Evolutionary conservation across 1,140 invertebrate species (phyloP).

Genomic region (Zaprionus gabonicus): DNA sequence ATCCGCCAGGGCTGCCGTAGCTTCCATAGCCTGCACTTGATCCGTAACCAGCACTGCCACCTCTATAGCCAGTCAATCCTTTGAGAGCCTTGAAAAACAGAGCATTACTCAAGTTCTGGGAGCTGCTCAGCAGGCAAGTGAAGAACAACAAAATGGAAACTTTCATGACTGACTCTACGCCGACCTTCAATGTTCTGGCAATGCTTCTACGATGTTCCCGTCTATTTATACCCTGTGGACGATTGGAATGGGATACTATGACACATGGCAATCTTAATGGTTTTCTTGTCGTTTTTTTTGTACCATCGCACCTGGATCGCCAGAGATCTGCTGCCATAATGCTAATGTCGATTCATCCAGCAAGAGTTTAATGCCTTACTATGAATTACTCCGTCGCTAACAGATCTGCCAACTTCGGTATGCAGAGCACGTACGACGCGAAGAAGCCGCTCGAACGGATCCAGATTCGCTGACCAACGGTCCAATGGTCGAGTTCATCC

Average conservation of each 20-base stretch:
- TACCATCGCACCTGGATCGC: constrained; percentile 52
- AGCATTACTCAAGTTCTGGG: constrained; percentile 45
- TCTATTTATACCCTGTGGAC: constrained; percentile 71
- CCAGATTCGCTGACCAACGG: constrained; percentile 26
- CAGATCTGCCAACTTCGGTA: constrained; percentile 45
- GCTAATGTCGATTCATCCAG: constrained; percentile 39
- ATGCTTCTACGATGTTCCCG: constrained; percentile 42
- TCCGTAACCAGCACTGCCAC: constrained; percentile 16
- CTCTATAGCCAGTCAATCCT: constrained; percentile 19
- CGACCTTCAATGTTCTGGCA: constrained; percentile 47
- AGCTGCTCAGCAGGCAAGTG: constrained; percentile 35
- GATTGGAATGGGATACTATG: constrained; percentile 43
- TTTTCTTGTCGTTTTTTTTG: constrained; percentile 52
- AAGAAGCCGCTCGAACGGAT: constrained; percentile 34
- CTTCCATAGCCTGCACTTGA: background rate
- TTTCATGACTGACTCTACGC: constrained; percentile 53
- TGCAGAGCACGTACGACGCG: constrained; percentile 57
- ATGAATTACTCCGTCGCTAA: constrained; percentile 55
- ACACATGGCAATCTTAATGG: constrained; percentile 69
- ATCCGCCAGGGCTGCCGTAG: background rate
- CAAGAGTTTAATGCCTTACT: constrained; percentile 59
- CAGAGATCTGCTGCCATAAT: constrained; percentile 61
- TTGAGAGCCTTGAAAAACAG: constrained; percentile 63
- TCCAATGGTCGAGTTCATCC: constrained; percentile 18
- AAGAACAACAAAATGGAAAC: constrained; percentile 22